Evolutionary conservation across 2,888 invertebrate genomes (phyloP), one percentile per base, ranked within the genome.

Genomic region (Tineola bisselliella): DNA sequence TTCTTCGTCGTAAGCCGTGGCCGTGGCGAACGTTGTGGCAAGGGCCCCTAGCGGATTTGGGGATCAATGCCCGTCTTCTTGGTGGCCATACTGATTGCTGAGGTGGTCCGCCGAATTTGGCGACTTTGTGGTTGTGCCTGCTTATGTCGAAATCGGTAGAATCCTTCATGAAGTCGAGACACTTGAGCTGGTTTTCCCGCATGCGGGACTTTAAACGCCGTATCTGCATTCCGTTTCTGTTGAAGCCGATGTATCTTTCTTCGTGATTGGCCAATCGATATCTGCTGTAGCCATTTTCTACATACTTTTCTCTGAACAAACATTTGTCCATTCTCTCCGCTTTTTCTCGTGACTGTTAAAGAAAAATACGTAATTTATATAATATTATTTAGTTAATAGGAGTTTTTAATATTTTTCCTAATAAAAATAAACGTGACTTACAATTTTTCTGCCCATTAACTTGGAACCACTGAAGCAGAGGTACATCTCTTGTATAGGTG

Each of bases 401-500:
- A 44, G 6, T 44, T n/a, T n/a, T n/a, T n/a, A n/a, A n/a, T n/a
- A n/a, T n/a, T n/a, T n/a, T 13, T 10, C 44, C 6, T 31, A 31
- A 31, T 31, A 31, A 8, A 38, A 10, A 12, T 38, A 25, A 25
- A 38, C 10, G 38, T 38, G 30, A 68, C 84, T 83, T 63, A 88
- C 88, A 80, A 88, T 88, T 80, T 91, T 91, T 88, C 91, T 88
- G 87, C 91, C 92, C 69, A 92, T 90, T 73, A 92, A 89, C 79
- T 90, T 90, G 86, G 92, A 91, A 69, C 89, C 89, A 79, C 91
- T 92, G 90, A 92, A 93, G 88, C 93, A 93, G 73, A 93, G 89
- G 86, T 90, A 93, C 88, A 91, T 90, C 77, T 90, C 89, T 72
- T 90, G 90, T 76, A 91, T 89, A 78, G 92, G 92, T 73, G 92